Conservation (phyloP, 2,797 vertebrate genomes). For the Hippoglossus hippoglossus region DNA sequence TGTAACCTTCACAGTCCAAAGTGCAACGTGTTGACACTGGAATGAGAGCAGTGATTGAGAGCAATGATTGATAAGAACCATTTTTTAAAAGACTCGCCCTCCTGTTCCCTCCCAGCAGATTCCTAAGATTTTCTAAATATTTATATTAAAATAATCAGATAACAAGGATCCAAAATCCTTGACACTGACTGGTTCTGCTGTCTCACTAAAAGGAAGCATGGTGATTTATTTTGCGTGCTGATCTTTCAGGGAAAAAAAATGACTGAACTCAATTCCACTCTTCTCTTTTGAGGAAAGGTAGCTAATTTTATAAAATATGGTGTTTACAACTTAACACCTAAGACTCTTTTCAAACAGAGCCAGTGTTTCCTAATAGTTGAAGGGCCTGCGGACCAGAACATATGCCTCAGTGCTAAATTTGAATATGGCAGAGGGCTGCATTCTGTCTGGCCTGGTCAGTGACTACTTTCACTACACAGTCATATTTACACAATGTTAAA, state of each 20-base stretch:
- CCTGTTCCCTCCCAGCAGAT: slow-evolving; percentile 14
- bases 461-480: no score
- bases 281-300: background rate
- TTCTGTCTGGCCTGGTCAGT: no score
- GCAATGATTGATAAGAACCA: slow-evolving; percentile 2
- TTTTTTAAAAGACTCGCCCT: slow-evolving; percentile 3
- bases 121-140: slow-evolving; percentile 18
- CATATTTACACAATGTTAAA: no score
- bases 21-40: slow-evolving; percentile 11
- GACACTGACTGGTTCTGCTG: no score
- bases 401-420: background rate
- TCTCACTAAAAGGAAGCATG: no score
- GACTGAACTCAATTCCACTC: background rate
- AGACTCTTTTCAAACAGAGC: background rate
- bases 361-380: background rate
- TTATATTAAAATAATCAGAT: slow-evolving; percentile 13
- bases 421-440: no score
- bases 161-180: slow-evolving; percentile 17
- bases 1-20: background rate
- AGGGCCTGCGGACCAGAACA: background rate
- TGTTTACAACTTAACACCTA: background rate
- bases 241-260: background rate
- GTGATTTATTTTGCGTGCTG: background rate
- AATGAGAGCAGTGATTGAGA: slow-evolving; percentile 9
- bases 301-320: background rate